phyloP scores from a whole-genome alignment of 2,888 invertebrate genomes.

The Cephus pygmeus region DNA sequence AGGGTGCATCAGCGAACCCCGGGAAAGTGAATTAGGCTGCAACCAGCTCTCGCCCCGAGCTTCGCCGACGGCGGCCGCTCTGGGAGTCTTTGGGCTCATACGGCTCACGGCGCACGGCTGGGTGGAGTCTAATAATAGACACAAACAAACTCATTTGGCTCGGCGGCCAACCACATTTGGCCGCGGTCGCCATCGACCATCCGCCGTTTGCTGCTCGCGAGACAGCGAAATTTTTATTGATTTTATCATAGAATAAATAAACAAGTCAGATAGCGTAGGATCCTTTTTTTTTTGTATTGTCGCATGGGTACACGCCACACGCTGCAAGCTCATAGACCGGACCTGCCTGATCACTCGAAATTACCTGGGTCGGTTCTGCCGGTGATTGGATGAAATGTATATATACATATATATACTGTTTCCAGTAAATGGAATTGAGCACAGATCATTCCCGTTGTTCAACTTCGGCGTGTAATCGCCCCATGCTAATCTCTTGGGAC shows the following conservation, averaged over 20 bases:
- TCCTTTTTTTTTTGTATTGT: neutral
- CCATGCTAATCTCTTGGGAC: neutral
- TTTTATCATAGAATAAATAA: conserved; percentile 37
- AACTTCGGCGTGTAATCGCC: neutral
- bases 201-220: conserved; percentile 24
- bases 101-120: conserved; percentile 52
- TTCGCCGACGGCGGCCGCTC: neutral
- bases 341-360: neutral
- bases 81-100: conserved; percentile 26
- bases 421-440: neutral
- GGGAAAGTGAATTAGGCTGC: neutral
- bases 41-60: neutral
- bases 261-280: conserved; percentile 10
- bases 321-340: neutral
- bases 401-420: neutral
- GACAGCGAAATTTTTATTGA: conserved; percentile 42
- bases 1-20: neutral
- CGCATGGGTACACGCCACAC: neutral
- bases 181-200: conserved; percentile 47
- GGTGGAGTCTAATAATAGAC: conserved; percentile 61
- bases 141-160: conserved; percentile 61
- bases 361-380: neutral
- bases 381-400: neutral
- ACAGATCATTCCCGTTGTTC: no score
- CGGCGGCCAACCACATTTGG: conserved; percentile 61